Conservation (phyloP, 2,113 vertebrate genomes). For the Neolamprologus falcicula region DNA sequence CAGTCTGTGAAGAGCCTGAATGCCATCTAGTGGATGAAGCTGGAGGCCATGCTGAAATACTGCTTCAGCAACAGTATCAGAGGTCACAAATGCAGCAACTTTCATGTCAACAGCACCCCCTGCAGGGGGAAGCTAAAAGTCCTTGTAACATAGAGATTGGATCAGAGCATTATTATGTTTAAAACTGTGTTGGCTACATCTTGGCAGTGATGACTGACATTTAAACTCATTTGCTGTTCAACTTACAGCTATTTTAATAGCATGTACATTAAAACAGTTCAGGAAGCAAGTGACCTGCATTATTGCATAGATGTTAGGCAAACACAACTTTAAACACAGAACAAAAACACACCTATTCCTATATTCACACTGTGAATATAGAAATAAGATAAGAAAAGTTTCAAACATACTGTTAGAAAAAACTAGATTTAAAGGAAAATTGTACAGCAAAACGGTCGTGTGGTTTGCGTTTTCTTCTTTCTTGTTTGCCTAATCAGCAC, state of each 20-base stretch:
- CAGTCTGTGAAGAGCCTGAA: conserved; percentile 38
- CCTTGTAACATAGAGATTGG: background rate
- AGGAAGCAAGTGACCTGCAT: background rate
- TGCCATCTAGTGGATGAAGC: conserved; percentile 60
- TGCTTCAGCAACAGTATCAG: background rate
- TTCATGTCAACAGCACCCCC: conserved; percentile 52
- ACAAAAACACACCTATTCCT: background rate
- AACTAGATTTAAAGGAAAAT: background rate
- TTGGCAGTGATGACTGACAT: background rate
- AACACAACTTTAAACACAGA: background rate
- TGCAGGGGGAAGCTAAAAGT: conserved; percentile 3
- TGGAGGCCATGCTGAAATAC: background rate
- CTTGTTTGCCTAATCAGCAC: background rate
- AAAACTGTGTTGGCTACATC: background rate
- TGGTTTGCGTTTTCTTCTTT: background rate
- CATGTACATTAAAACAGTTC: background rate
- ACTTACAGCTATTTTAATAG: background rate
- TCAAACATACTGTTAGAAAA: background rate
- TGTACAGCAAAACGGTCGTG: background rate
- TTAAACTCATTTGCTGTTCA: background rate
- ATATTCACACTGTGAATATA: background rate
- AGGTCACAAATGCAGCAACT: background rate
- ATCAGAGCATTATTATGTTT: background rate
- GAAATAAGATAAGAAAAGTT: background rate
- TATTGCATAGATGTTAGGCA: background rate